Evolutionary conservation across 2,797 vertebrate genomes (phyloP), one percentile per base, ranked within the genome.

Genomic region (Phrynocephalus vlangalii): DNA sequence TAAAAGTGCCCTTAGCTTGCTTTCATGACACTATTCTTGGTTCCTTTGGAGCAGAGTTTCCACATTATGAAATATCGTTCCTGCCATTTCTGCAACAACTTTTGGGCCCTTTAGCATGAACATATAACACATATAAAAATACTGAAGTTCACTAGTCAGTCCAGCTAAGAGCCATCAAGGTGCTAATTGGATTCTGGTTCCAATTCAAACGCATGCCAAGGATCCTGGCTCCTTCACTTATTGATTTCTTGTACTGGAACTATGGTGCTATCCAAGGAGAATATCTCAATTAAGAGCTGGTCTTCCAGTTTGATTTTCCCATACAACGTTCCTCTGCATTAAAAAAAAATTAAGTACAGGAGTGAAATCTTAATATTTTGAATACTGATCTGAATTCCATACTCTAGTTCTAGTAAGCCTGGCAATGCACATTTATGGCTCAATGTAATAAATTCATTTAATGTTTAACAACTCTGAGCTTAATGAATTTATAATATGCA

Each of bases 31-130:
- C 90, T 94, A 94, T 95, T 96, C 93, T 86, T 91, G 91, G 63
- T 90, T 94, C 90, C 56, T 90, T 94, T 89, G 89, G 94, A 82
- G 72, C 91, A 93, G 93, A 94, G 82, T 88, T 93, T 93, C 92
- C 88, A 84, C 93, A 90, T 92, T 93, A 94, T 92, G 92, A 96
- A 96, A 94, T 91, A 94, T 91, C 92, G 85, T 92, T 90, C 93
- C 94, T 95, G 91, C 94, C 92, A 84, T 92, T 95, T 95, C 92
- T 95, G 50, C 93, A 95, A 95, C 92, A 94, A 95, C 94, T 97
- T 56, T 97, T 94, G 95, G 96, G 92, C 95, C 87, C 89, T 75
- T 86, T 91, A 96, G 79, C 82, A 92, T 95, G 95, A 95, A 95
- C 91, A 93, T 91, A 94, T 76, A 91, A 86, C 94, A 92, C 91